Base-by-base conservation (phyloP, 1,140 invertebrate species). In the Rhizoglyphus robini region DNA sequence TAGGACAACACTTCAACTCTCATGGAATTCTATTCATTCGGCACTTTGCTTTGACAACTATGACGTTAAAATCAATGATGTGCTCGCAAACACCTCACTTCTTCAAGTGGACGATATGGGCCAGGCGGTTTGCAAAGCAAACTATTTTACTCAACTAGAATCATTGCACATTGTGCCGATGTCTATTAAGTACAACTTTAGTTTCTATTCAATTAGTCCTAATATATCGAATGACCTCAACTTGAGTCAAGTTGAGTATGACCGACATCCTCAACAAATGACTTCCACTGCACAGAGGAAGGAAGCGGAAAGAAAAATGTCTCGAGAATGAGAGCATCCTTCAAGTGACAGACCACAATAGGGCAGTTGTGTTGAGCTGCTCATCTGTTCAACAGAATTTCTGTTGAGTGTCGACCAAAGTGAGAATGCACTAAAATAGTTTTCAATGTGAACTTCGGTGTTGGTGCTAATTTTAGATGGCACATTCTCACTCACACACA, bases 31-130 rank as follows among this genome's bases (percentile, higher is more conserved):
- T 88, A 1, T 84, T 84, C 79, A 81, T 88, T 0, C 74, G 84
- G 29, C 86, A 74, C 74, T 88, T 2, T 90, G 87, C 70, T 77
- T 84, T 20, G 81, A 86, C 66, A 84, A 81, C 60, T 83, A 85
- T 69, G 38, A 64, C 20, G 5, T 51, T 4, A n/a, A 64, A 51
- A 8, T 4, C 20, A 25, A 64, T 32, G 13, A 63, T 18, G 41
- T 13, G 13, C 15, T n/a, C 11, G 18, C 61, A 27, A 77, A 79
- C 0, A 29, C 61, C 61, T 74, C 78, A 5, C 83, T 83, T 76
- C 15, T 51, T 51, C 80, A 82, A 68, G 76, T 88, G 41, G 77
- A 81, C 29, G 86, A 88, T 72, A 78, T 90, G 25, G 87, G 85
- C 2, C 78, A 82, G 72, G 84, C 86, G 2, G 83, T 88, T 4